Base-by-base conservation (phyloP, 2,113 vertebrate species). In the Andinoacara biseriatus region DNA sequence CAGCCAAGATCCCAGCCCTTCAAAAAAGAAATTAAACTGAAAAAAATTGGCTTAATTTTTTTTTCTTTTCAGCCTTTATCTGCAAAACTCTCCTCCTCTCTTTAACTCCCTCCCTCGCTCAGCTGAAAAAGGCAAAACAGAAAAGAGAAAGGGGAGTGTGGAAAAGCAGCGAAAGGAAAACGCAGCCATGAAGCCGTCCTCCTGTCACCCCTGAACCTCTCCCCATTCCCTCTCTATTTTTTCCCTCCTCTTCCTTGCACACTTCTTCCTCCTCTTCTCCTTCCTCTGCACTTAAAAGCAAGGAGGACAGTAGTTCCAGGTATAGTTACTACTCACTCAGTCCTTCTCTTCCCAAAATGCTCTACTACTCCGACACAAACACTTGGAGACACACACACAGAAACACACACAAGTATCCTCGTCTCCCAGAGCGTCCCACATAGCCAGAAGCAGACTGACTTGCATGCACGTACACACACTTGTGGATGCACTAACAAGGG, bases 1-100 rank as follows among this genome's bases (percentile, higher is more conserved):
- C 83, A 95, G 95, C 94, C 96, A 96, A 95, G 90, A 96, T 93
- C 88, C 87, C 96, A 87, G 95, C 94, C 94, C 95, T 87, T 69
- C 78, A 84, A 89, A 78, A 56, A 82, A 84, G 89, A 89, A 82
- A 81, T 38, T 22, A 59, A 67, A 52, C 8, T n/a, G 9, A 58
- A 83, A 87, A 87, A 86, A 93, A 33, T 77, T 85, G 86, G 83
- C 88, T 91, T 85, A 87, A 89, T 85, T 88, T 92, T 84, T 92
- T 84, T 88, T 88, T 83, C 87, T 90, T 81, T 82, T 89, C 84
- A 78, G 80, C 80, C 87, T 83, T 81, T 46, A 86, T 89, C 76
- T 91, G 74, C 58, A 87, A 90, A 89, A 94, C 90, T 94, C 89
- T 90, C 86, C 87, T 88, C 80, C 89, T 94, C 90, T 86, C 83